phyloP scores from a whole-genome alignment of 92 coral and sea anemone genomes.

The Zoanthus sociatus region DNA sequence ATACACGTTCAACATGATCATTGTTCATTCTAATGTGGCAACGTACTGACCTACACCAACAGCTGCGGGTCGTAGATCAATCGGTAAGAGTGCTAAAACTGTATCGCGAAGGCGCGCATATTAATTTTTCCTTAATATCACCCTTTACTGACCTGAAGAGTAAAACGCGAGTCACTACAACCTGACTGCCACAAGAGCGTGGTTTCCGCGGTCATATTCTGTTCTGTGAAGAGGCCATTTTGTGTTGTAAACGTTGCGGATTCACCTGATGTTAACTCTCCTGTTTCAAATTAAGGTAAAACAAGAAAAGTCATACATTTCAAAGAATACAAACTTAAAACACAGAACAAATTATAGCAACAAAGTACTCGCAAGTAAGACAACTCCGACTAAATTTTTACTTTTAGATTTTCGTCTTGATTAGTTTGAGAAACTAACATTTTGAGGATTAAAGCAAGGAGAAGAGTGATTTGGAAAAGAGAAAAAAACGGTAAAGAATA shows the following conservation, averaged over 20 bases:
- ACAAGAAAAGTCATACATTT: background rate
- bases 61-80: too few relatives aligned
- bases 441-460: too few relatives aligned
- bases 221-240: constrained; percentile 20
- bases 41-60: too few relatives aligned
- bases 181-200: background rate
- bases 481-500: too few relatives aligned
- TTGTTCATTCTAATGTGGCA: too few relatives aligned
- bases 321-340: background rate
- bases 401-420: background rate
- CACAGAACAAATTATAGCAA: too few relatives aligned
- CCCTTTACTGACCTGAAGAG: background rate
- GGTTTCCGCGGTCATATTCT: constrained; percentile 2
- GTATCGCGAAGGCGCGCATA: too few relatives aligned
- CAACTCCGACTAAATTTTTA: background rate
- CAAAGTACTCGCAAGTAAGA: too few relatives aligned
- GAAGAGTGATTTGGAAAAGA: too few relatives aligned
- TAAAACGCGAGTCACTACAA: background rate
- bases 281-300: background rate
- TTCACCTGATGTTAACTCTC: background rate
- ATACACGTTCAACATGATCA: too few relatives aligned
- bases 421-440: too few relatives aligned
- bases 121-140: background rate
- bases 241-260: constrained; percentile 17
- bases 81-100: too few relatives aligned